Base-by-base conservation (phyloP, 2,888 invertebrate species). In the Odontocerum albicorne region DNA sequence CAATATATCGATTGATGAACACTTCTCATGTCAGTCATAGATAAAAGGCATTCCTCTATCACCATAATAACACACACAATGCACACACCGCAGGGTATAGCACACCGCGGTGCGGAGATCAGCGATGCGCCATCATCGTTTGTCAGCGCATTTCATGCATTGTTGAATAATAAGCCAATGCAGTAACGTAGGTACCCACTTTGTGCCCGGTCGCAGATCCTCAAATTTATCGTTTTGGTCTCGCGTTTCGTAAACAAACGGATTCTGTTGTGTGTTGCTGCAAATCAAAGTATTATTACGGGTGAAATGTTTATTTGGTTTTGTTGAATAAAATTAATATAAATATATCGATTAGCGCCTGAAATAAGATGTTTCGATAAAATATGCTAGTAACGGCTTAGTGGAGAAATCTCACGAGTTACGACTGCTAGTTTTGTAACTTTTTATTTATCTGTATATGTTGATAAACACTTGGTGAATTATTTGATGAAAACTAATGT, bases 141-240 rank as follows among this genome's bases (percentile, higher is more conserved):
- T 77, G 77, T 77, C 77, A 77, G 77, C 70, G 73, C 74, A 73
- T 77, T 77, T 77, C 76, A 76, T 76, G 77, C 77, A 72, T 76
- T 59, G 56, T 56, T 53, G 49, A 50, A 56, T 55, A 59, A 77
- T 75, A 75, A 74, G 74, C 76, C 75, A 72, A 27, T 27, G 27
- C 10, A n/a, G n/a, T n/a, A n/a, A n/a, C n/a, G n/a, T n/a, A n/a
- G n/a, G n/a, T n/a, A n/a, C n/a, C n/a, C n/a, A n/a, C n/a, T n/a
- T n/a, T n/a, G n/a, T 27, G 27, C 27, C 27, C 10, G 27, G 27
- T n/a, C n/a, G n/a, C n/a, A n/a, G 27, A 27, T 27, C 27, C 27
- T 27, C 27, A 27, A 27, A 27, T 27, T 27, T 27, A 27, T 27
- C 10, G 27, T 7, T 27, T 27, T 10, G 10, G 10, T 7, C 6